Base-by-base conservation (phyloP, 1,140 invertebrate genomes). In the Drosophila equinoxialis region DNA sequence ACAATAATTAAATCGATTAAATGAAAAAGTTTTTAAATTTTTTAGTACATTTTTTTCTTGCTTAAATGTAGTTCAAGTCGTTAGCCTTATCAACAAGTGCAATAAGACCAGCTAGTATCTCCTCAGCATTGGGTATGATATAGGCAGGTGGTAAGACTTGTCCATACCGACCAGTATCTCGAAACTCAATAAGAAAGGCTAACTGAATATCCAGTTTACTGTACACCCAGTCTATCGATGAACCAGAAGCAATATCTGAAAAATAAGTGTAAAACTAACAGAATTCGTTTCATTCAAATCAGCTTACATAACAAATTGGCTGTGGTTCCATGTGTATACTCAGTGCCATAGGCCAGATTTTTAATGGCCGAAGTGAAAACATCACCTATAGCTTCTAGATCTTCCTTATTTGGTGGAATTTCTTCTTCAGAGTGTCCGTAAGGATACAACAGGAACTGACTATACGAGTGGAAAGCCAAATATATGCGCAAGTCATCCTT, bases 131-230 rank as follows among this genome's bases (percentile, higher is more conserved):
- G 0, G 96, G 94, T 26, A 95, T 92, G 68, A 99, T 99, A 79
- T 96, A 95, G 17, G 93, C 93, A 3, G 96, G 95, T 0, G 98
- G 98, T 35, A 99, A 92, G 0, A 98, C 86, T 90, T 99, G 99
- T 0, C 98, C 98, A 87, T 96, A 96, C 54, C 94, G 93, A 11
- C 98, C 97, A 30, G 94, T 95, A 85, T 98, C 96, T 1, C 96
- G 91, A 17, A 81, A 90, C 84, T 94, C 93, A 68, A 93, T 93
- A 1, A 95, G 94, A 83, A 93, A 97, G 0, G 93, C 92, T 11
- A 96, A 93, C 45, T 94, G 94, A 23, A 95, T 93, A 66, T 93
- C 93, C 13, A 93, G 92, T 10, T 77, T 92, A 63, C 93, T 94
- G 81, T 94, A 95, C 0, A 94, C 95, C 94, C 95, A 96, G 82